Evolutionary conservation across 2,113 vertebrate species (phyloP).

Genomic region (Canis aureus): DNA sequence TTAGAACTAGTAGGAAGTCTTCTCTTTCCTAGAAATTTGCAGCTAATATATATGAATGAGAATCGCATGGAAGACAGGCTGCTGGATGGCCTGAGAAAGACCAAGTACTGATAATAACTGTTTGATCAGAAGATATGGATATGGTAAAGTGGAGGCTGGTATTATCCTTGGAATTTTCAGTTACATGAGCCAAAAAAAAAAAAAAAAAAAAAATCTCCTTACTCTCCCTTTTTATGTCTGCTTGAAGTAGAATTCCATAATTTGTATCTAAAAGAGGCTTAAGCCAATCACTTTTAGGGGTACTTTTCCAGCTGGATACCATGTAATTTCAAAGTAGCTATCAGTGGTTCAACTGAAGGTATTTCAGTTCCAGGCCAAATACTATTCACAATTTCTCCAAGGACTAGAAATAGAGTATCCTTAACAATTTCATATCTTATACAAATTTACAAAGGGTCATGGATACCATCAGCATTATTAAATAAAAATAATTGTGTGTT

Average conservation of each 20-base stretch:
- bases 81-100: neutral
- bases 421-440: neutral
- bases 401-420: neutral
- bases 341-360: neutral
- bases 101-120: neutral
- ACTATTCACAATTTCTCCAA: neutral
- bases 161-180: neutral
- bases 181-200: neutral
- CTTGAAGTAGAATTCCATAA: neutral
- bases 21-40: neutral
- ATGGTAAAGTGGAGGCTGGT: neutral
- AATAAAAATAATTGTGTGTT: neutral
- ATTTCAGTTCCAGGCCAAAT: neutral
- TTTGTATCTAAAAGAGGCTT: neutral
- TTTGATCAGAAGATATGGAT: neutral
- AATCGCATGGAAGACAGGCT: neutral
- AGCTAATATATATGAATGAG: neutral
- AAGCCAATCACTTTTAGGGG: neutral
- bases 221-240: neutral
- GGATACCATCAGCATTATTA: neutral
- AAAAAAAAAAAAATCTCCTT: neutral
- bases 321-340: conserved; percentile 7
- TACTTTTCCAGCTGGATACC: neutral
- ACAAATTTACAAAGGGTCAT: neutral
- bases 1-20: neutral